phyloP scores from a whole-genome alignment of 2,797 vertebrate species.

The Coccyzus lansbergi region DNA sequence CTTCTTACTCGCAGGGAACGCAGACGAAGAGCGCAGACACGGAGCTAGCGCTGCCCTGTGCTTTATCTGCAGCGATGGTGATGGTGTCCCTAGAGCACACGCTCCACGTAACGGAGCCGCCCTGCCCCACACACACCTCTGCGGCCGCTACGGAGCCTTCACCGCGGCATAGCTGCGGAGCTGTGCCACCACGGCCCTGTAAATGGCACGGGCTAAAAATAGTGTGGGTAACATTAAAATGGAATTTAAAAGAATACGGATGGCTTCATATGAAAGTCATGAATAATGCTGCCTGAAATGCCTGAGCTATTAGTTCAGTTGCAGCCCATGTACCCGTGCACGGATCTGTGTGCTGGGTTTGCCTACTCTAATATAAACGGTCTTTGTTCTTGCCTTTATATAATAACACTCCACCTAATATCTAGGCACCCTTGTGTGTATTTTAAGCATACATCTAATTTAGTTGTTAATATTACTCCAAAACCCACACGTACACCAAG shows the following conservation, averaged over 20 bases:
- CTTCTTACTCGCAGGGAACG: background rate
- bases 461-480: slow-evolving; percentile 19
- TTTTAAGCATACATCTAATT: background rate
- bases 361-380: background rate
- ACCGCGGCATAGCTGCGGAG: background rate
- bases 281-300: background rate
- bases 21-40: background rate
- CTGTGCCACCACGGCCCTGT: background rate
- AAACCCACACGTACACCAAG: background rate
- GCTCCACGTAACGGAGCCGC: background rate
- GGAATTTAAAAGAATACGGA: background rate
- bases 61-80: background rate
- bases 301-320: background rate
- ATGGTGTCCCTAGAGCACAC: rapidly evolving
- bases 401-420: slow-evolving; percentile 5
- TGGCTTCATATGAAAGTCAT: background rate
- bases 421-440: background rate
- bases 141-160: background rate
- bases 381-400: slow-evolving; percentile 30
- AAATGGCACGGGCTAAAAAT: background rate
- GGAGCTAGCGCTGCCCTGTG: background rate
- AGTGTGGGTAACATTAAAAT: background rate
- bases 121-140: background rate
- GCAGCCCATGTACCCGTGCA: background rate
- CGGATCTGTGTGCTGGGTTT: background rate